Conservation (phyloP, 2,888 invertebrate species). For the Drosophila niveifrons region DNA sequence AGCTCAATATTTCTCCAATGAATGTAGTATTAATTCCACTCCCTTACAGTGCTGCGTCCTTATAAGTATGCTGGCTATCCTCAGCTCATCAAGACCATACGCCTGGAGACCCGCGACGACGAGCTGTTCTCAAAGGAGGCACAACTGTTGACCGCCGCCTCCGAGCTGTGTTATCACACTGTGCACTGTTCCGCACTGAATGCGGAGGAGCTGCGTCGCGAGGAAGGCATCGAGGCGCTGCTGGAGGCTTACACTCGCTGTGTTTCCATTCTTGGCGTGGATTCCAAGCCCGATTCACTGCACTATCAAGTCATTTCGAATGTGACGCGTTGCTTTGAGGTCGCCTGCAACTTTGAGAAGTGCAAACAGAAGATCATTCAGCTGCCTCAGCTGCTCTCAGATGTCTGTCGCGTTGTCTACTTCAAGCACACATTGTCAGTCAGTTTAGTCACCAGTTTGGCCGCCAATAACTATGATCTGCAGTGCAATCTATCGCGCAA, state of each 20-base stretch:
- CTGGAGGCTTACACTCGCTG: slow-evolving; percentile 97
- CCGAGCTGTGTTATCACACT: slow-evolving; percentile 97
- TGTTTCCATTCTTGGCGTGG: slow-evolving; percentile 94
- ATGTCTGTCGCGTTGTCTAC: slow-evolving; percentile 93
- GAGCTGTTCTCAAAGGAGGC: slow-evolving; percentile 94
- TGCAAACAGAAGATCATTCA: slow-evolving; percentile 95
- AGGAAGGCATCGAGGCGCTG: slow-evolving; percentile 94
- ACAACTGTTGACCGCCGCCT: slow-evolving; percentile 95
- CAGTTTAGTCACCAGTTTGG: slow-evolving; percentile 94
- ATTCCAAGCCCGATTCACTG: slow-evolving; percentile 91
- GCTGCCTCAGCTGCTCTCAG: slow-evolving; percentile 94
- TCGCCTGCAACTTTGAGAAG: slow-evolving; percentile 96
- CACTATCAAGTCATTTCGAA: slow-evolving; percentile 96
- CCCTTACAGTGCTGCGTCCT: slow-evolving; percentile 91
- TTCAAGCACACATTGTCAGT: slow-evolving; percentile 97
- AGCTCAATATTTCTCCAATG: too few species aligned
- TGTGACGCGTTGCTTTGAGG: slow-evolving; percentile 96
- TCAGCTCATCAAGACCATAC: slow-evolving; percentile 97
- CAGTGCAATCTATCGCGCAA: slow-evolving; percentile 93
- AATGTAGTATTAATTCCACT: not conserved
- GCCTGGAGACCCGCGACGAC: slow-evolving; percentile 96
- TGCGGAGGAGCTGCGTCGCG: slow-evolving; percentile 97
- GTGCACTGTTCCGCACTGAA: slow-evolving; percentile 98
- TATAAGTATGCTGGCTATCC: slow-evolving; percentile 99
- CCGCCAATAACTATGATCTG: slow-evolving; percentile 92